These are phyloP conservation scores for Norana najaformis DNA, from an alignment of 2,888 invertebrate species.

Conservation along the genomic window DNA sequence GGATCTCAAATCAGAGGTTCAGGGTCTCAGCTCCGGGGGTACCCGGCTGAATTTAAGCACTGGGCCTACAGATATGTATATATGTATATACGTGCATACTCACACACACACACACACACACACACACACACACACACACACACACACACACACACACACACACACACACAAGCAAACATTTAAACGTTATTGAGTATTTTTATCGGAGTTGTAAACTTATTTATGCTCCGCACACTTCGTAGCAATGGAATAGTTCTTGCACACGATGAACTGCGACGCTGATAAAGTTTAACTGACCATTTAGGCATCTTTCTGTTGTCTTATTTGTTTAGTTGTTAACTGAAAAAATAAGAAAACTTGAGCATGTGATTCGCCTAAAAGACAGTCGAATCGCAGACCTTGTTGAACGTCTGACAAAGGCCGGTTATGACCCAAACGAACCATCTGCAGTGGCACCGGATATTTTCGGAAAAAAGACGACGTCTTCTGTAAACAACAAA, in stretches of 20 bases:
- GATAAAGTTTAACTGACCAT: background rate
- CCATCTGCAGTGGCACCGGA: too few species aligned
- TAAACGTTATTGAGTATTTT: background rate
- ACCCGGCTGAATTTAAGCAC: background rate
- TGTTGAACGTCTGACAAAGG: too few species aligned
- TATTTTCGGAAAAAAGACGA: too few species aligned
- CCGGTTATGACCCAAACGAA: too few species aligned
- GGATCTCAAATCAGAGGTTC: too few species aligned
- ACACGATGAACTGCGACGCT: background rate
- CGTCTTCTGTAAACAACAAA: too few species aligned
- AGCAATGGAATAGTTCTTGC: background rate
- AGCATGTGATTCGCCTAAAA: too few species aligned
- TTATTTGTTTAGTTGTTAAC: background rate
- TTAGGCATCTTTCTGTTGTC: background rate
- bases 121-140: slow-evolving; percentile 30
- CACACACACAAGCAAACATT: background rate
- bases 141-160: background rate
- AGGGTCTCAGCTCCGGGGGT: too few species aligned
- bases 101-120: slow-evolving; percentile 38
- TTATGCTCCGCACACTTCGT: too few species aligned
- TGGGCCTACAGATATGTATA: slow-evolving; percentile 31
- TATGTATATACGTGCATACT: slow-evolving; percentile 37
- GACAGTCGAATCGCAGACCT: too few species aligned
- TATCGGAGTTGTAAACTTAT: too few species aligned
- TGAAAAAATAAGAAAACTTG: too few species aligned